Conservation (phyloP, 2,888 invertebrate genomes). For the Eupithecia dodoneata region DNA sequence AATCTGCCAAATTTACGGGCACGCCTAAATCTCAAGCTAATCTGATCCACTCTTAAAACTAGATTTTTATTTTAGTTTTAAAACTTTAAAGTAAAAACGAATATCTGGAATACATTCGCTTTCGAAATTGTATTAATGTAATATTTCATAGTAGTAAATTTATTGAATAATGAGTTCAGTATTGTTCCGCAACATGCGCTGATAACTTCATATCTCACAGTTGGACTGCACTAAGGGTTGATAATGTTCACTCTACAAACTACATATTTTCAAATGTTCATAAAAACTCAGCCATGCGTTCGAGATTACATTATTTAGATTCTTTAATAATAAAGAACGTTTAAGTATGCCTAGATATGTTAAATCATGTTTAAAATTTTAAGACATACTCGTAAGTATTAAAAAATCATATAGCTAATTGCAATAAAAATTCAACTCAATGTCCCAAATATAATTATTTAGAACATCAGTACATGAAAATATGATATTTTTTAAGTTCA, state of each 20-base stretch:
- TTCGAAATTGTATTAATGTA: too few relatives aligned
- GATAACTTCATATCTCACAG: slow-evolving; percentile 35
- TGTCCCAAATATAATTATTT: too few relatives aligned
- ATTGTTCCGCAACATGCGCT: slow-evolving; percentile 18
- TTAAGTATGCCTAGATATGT: too few relatives aligned
- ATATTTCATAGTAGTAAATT: background rate
- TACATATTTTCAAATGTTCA: background rate
- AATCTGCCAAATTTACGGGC: background rate
- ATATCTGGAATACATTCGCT: too few relatives aligned
- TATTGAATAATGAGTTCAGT: background rate
- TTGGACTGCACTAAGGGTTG: slow-evolving; percentile 29
- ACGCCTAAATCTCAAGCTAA: background rate
- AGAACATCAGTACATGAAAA: too few relatives aligned
- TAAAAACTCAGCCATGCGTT: slow-evolving; percentile 26
- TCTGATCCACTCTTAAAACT: background rate
- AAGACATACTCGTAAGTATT: too few relatives aligned
- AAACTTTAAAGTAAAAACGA: too few relatives aligned
- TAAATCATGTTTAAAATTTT: too few relatives aligned
- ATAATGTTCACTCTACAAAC: background rate
- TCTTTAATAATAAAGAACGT: background rate
- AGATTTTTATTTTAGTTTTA: too few relatives aligned
- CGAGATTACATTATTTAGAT: slow-evolving; percentile 33
- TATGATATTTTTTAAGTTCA: too few relatives aligned
- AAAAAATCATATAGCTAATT: too few relatives aligned
- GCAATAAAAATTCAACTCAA: too few relatives aligned